Percentiles rank a stretch among this genome's conserved stretches.
These are phyloP conservation scores for Ischnura elegans DNA, from an alignment of 2,888 invertebrate genomes.

Conservation along the genomic window DNA sequence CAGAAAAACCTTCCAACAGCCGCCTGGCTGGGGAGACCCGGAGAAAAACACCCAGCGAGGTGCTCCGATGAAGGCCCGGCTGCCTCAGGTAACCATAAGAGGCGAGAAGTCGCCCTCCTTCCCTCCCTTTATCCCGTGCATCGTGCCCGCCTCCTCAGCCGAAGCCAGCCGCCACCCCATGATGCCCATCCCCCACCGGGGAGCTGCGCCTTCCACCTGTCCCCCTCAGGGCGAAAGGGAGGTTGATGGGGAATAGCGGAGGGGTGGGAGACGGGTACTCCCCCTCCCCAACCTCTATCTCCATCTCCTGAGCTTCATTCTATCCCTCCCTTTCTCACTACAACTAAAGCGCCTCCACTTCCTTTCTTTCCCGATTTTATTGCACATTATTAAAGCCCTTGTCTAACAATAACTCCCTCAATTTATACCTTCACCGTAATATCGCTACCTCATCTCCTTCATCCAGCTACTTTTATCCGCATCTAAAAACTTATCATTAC, in stretches of 20 bases:
- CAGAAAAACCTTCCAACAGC: not conserved
- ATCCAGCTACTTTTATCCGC: too few species aligned
- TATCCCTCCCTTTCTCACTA: too few species aligned
- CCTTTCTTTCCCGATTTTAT: too few species aligned
- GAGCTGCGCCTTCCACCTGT: constrained; percentile 27
- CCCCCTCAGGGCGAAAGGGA: constrained; percentile 28
- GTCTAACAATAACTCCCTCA: too few species aligned
- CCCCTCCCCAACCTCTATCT: not conserved
- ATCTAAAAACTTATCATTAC: too few species aligned
- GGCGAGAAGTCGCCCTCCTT: not conserved
- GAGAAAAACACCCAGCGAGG: constrained; percentile 22
- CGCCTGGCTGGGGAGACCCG: not conserved
- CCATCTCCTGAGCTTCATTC: not conserved
- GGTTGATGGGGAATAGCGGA: not conserved
- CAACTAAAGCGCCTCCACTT: too few species aligned
- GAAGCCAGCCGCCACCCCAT: not conserved
- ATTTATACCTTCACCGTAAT: too few species aligned
- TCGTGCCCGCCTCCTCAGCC: not conserved
- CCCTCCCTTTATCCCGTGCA: not conserved
- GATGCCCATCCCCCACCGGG: not conserved
- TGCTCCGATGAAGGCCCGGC: not conserved
- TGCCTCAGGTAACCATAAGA: not conserved
- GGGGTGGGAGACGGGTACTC: not conserved
- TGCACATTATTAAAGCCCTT: too few species aligned
- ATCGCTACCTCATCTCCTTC: too few species aligned